Percentiles rank a stretch among this genome's conserved stretches.
These are phyloP conservation scores for Dallia pectoralis DNA, from an alignment of 2,797 vertebrate species.

Conservation along the genomic window DNA sequence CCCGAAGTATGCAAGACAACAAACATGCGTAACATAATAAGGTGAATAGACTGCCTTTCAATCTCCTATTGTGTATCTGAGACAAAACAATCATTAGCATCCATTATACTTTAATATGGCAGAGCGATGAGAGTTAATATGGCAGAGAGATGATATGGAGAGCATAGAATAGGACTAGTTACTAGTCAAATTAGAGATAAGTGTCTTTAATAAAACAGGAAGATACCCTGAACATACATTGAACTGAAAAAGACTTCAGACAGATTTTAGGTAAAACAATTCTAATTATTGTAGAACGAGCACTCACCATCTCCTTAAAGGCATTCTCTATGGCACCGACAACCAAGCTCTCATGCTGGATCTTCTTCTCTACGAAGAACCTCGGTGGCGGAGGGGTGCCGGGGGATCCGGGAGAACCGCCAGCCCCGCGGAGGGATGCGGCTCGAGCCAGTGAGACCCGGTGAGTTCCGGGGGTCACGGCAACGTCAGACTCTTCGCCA, in stretches of 20 bases:
- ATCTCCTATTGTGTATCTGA: too few relatives aligned
- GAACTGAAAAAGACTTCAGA: background rate
- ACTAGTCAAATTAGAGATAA: background rate
- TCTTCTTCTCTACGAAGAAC: slow-evolving; percentile 96
- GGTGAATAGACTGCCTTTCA: background rate
- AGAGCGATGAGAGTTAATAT: too few relatives aligned
- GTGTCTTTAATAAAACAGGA: background rate
- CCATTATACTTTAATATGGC: too few relatives aligned
- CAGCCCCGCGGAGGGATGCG: background rate
- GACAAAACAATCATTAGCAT: too few relatives aligned
- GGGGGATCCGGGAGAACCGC: background rate
- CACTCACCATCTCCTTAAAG: slow-evolving; percentile 46
- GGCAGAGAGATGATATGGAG: background rate
- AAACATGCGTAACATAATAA: background rate
- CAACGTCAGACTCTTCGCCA: slow-evolving; percentile 84
- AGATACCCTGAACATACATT: background rate
- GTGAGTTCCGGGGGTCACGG: slow-evolving; percentile 46
- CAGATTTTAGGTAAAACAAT: background rate
- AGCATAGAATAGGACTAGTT: slow-evolving; percentile 10
- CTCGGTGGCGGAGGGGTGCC: slow-evolving; percentile 63
- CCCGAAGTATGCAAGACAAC: too few relatives aligned
- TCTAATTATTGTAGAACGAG: background rate
- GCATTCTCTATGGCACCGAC: slow-evolving; percentile 95
- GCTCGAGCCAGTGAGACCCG: background rate
- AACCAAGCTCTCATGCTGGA: slow-evolving; percentile 91